Base-by-base conservation (phyloP, 92 coral and sea anemone genomes). In the Paramuricea clavata region DNA sequence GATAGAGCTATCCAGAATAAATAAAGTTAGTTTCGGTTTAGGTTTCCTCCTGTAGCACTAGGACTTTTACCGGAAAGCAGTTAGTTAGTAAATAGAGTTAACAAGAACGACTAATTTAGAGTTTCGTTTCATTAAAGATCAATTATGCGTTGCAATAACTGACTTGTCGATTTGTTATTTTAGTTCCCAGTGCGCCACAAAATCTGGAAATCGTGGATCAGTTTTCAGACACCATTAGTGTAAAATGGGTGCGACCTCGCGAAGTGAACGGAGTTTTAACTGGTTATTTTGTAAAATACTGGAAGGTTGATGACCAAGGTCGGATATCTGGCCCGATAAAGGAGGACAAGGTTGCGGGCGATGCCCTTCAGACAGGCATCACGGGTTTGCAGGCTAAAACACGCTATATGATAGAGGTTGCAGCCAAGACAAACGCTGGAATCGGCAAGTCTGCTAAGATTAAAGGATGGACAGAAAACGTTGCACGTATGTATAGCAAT, bases 401-500 rank as follows among this genome's bases (percentile, higher is more conserved):
- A 9, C 49, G 73, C 52, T 97, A 97, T 34, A 88, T 85, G 67
- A 94, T 97, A 17, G 50, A 89, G 42, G 93, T 97, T n/a, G 95
- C 99, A 10, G 99, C 99, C 35, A 86, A 91, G 87, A 97, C 99
- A 27, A 90, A 93, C 15, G 97, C 90, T 49, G 99, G 99, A 33
- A 68, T 81, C 74, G 93, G 99, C 10, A 85, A 91, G 59, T 74
- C 89, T 41, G 86, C 82, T 15, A 76, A 25, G 85, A 84, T 97
- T 36, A 91, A 76, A 60, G 99, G 93, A 2, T 75, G 61, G 81
- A 97, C 99, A 16, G 89, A 93, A 28, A 88, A 89, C 69, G 90
- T 90, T 36, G 98, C 99, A 76, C 95, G 99, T 94, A 72, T 72
- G 78, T 72, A n/a, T n/a, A 15, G n/a, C 56, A 36, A 72, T 69